Base-by-base conservation (phyloP, 2,113 vertebrate genomes). In the Zosterops lateralis region DNA sequence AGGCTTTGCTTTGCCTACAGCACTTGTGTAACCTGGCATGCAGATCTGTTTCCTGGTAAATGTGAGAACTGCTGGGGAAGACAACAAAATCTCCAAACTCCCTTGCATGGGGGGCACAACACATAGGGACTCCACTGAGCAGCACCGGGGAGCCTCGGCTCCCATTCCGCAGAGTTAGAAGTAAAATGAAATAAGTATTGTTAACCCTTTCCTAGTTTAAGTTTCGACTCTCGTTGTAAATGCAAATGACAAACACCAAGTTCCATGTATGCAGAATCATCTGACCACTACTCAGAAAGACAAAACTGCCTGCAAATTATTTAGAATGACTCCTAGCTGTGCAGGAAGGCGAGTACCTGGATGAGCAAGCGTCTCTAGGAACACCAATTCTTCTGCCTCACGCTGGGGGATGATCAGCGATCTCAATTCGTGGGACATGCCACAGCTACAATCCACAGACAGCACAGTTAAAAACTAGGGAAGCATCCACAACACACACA, bases 41-140 rank as follows among this genome's bases (percentile, higher is more conserved):
- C 17, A 80, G 66, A 76, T 81, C 29, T 85, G 89, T 38, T 68
- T 56, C 36, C 87, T 72, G 45, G 62, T n/a, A 24, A 70, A 67
- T 61, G 66, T 21, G 44, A 87, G 72, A 95, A 82, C 65, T 92
- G 89, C 95, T 85, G 91, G 91, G 93, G 92, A 96, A 93, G 91
- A 95, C 64, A 75, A 76, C 93, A 79, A 88, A 92, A 90, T 1
- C 90, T 89, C 86, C 68, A 22, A 77, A 75, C 20, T 79, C 81
- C 92, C 93, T 90, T 53, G 56, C 76, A 54, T 13, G 7, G 84
- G 84, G 92, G 90, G 64, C 89, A 84, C 84, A 31, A 92, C 40
- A 66, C 79, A 75, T 73, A 70, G 92, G 58, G 72, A 84, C 86
- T 40, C 80, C 86, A 80, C 94, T 45, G 76, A 88, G 92, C 78